A percentile compares a stretch with the other conserved stretches of the same genome.
These are phyloP conservation scores for Pardosa pseudoannulata DNA, from an alignment of 2,888 invertebrate genomes.

Conservation along the genomic window DNA sequence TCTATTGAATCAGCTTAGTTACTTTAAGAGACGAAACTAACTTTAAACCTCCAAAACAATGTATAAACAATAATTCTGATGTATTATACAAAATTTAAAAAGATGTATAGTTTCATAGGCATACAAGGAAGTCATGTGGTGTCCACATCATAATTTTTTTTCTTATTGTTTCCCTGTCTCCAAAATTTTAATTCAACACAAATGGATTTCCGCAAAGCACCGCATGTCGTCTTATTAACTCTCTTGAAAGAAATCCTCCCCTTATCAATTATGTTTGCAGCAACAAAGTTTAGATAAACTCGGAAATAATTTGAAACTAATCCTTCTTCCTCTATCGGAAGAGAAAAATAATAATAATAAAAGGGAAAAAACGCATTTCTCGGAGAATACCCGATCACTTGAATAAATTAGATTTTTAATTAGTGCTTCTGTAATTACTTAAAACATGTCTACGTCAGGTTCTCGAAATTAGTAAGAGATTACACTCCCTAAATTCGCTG, in stretches of 20 bases:
- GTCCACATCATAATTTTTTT: no score
- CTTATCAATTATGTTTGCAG: not conserved
- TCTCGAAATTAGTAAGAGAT: not conserved
- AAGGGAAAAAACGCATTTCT: not conserved
- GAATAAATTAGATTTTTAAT: constrained; percentile 19
- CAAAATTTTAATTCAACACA: no score
- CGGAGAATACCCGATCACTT: not conserved
- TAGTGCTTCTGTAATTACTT: constrained; percentile 9
- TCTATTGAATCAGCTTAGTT: no score
- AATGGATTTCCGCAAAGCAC: no score
- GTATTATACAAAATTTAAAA: no score
- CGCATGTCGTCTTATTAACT: not conserved
- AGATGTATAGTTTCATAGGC: no score
- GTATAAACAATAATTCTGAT: no score
- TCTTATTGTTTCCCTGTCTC: no score
- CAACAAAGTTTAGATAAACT: not conserved
- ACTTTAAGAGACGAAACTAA: no score
- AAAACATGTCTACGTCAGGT: not conserved
- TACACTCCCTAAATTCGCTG: not conserved
- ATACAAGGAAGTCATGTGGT: no score
- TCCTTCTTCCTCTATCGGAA: not conserved
- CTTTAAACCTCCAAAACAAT: no score
- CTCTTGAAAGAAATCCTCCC: not conserved
- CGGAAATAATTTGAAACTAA: not conserved
- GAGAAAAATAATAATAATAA: no score